Percentiles rank a stretch among this genome's conserved stretches.
Evolutionary conservation across 2,888 invertebrate genomes (phyloP).

Genomic region (Tetragonisca angustula): DNA sequence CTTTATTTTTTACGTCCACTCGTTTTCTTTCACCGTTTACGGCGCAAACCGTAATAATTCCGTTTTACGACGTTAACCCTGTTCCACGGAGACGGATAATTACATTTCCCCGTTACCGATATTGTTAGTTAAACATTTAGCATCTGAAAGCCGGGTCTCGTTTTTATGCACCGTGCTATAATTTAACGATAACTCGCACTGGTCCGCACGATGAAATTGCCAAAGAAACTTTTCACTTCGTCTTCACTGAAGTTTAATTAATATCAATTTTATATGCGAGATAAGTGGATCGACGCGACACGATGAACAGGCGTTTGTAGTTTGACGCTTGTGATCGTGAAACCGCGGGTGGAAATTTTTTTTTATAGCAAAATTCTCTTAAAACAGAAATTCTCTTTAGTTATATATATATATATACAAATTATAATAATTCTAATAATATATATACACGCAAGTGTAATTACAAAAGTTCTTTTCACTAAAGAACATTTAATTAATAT

Average conservation of each 20-base stretch:
- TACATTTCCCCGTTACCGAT: slow-evolving; percentile 10
- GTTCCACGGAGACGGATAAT: not conserved
- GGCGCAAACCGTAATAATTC: not conserved
- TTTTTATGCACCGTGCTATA: slow-evolving; percentile 13
- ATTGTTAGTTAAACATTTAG: slow-evolving; percentile 37
- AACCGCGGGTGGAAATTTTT: not conserved
- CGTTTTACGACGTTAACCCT: not conserved
- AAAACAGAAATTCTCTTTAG: not conserved
- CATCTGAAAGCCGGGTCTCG: slow-evolving; percentile 1
- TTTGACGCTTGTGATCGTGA: not conserved
- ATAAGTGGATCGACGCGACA: not conserved
- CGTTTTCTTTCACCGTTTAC: not conserved
- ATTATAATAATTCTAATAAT: not conserved
- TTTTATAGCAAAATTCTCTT: too few relatives aligned
- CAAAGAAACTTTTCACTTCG: slow-evolving; percentile 29
- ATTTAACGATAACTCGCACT: not conserved
- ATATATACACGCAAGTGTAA: too few relatives aligned
- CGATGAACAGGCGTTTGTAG: not conserved
- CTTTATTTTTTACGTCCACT: not conserved
- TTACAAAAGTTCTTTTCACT: not conserved
- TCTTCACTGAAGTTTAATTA: slow-evolving; percentile 8
- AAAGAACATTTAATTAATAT: slow-evolving; percentile 11
- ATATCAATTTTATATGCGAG: not conserved
- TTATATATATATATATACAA: too few relatives aligned
- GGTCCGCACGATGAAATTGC: not conserved